Evolutionary conservation across 30 jellyfish, hydroid and myxozoan species (phyloP).

Genomic region (Calvadosia cruxmelitensis): DNA sequence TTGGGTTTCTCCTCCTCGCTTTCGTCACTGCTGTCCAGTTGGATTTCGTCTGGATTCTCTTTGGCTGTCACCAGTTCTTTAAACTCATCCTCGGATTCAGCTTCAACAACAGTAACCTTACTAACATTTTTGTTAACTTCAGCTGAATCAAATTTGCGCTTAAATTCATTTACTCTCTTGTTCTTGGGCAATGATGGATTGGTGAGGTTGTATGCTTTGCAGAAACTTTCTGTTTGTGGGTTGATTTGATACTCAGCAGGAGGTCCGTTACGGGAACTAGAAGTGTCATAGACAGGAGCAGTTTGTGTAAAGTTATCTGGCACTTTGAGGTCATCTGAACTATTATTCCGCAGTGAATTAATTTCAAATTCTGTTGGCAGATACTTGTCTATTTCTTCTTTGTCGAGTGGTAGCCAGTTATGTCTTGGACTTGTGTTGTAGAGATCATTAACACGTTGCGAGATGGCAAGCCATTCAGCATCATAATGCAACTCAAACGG

Average conservation of each 20-base stretch:
- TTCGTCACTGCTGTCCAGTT: background rate
- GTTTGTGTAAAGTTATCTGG: constrained; percentile 26
- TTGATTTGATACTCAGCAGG: background rate
- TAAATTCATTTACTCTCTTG: background rate
- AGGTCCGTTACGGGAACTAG: background rate
- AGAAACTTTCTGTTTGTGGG: background rate
- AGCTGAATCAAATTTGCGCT: background rate
- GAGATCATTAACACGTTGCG: constrained; percentile 22
- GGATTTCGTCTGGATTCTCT: background rate
- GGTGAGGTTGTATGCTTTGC: background rate
- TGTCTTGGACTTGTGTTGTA: constrained; percentile 41
- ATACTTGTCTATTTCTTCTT: constrained; percentile 14
- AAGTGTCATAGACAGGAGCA: background rate
- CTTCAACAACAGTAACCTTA: background rate
- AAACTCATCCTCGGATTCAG: background rate
- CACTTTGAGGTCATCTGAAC: constrained; percentile 10
- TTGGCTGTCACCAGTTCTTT: background rate
- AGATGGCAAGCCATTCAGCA: constrained; percentile 65
- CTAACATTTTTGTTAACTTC: background rate
- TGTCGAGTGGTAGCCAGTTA: constrained; percentile 38
- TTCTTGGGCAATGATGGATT: background rate
- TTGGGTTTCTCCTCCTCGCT: too few species aligned
- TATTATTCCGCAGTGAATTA: constrained; percentile 2
- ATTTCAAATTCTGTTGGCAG: constrained; percentile 8
- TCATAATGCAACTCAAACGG: constrained; percentile 32